These are phyloP conservation scores for Tetragonula clypearis DNA, from an alignment of 1,140 invertebrate species.

Conservation along the genomic window DNA sequence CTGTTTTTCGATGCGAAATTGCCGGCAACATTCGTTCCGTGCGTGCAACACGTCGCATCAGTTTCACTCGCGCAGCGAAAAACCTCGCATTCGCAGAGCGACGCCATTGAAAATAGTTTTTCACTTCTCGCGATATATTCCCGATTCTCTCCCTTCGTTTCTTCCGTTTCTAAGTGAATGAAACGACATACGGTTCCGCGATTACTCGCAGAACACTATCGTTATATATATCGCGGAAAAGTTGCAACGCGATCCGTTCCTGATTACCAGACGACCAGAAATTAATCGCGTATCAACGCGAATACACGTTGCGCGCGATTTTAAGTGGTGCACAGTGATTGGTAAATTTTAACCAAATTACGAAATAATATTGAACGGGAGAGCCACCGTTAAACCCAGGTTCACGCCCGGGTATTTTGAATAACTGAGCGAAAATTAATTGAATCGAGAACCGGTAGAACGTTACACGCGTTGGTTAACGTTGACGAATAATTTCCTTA, in stretches of 20 bases:
- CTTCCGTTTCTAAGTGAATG: neutral
- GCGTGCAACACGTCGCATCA: constrained; percentile 25
- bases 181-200: neutral
- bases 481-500: neutral
- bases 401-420: neutral
- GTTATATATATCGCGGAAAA: constrained; percentile 5
- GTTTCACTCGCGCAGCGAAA: constrained; percentile 5
- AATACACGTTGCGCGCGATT: neutral
- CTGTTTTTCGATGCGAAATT: constrained; percentile 13
- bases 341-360: neutral
- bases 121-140: neutral
- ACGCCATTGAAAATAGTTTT: neutral
- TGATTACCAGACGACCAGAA: neutral
- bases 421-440: neutral
- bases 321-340: neutral
- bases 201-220: constrained; percentile 27
- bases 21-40: constrained; percentile 16
- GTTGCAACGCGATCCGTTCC: neutral
- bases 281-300: constrained; percentile 15
- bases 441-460: neutral
- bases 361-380: constrained; percentile 3
- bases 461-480: neutral
- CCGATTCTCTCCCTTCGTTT: neutral
- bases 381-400: neutral
- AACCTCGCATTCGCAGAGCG: neutral